These are phyloP conservation scores for Lepidurus couesii DNA, from an alignment of 1,140 invertebrate genomes.

Conservation along the genomic window DNA sequence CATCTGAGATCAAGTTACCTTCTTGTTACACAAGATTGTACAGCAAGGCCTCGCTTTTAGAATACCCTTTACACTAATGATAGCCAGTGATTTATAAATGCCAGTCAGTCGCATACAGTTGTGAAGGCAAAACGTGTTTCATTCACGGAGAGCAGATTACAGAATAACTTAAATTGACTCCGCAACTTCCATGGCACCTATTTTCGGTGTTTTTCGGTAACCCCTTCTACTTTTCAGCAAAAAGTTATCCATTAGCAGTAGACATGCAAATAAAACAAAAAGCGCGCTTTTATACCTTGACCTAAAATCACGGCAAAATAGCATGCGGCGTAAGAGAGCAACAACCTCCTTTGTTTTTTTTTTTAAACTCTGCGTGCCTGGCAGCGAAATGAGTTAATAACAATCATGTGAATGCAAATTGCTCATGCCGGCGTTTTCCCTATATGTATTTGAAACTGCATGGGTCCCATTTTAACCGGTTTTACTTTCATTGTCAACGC, in stretches of 20 bases:
- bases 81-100: neutral
- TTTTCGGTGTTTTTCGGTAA: constrained; percentile 2
- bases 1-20: no score
- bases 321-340: neutral
- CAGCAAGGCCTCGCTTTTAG: neutral
- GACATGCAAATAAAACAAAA: no score
- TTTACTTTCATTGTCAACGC: neutral
- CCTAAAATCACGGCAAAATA: neutral
- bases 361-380: neutral
- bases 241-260: neutral
- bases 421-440: no score
- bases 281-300: neutral
- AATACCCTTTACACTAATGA: neutral
- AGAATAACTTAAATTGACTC: neutral
- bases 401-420: neutral
- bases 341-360: neutral
- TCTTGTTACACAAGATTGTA: no score
- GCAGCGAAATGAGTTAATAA: neutral
- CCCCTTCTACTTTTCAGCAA: neutral
- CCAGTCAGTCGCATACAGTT: neutral
- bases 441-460: no score
- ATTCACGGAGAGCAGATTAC: neutral
- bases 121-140: neutral
- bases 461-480: no score
- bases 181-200: neutral